These are phyloP conservation scores for Pseudomugil gertrudae DNA, from an alignment of 2,797 vertebrate genomes.

Conservation along the genomic window DNA sequence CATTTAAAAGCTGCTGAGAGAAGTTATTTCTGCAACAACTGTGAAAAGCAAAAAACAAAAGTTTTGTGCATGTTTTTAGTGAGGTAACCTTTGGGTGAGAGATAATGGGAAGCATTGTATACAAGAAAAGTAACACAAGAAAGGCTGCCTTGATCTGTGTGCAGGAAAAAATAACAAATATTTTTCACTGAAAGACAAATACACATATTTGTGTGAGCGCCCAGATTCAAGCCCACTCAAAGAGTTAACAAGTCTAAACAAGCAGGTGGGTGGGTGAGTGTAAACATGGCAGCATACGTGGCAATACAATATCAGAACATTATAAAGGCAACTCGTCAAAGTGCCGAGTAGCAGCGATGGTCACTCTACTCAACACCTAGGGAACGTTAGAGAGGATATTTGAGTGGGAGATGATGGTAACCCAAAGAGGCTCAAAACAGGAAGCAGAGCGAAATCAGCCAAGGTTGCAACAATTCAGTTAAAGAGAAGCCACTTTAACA, in stretches of 20 bases:
- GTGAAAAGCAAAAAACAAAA: not conserved
- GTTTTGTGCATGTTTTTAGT: conserved; percentile 16
- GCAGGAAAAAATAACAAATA: conserved; percentile 15
- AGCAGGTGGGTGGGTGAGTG: conserved; percentile 38
- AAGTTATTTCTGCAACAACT: conserved; percentile 4
- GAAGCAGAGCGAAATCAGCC: conserved; percentile 21
- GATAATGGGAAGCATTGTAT: conserved; percentile 6
- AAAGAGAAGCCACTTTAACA: conserved; percentile 21
- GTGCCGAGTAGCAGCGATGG: conserved; percentile 21
- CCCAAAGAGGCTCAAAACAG: conserved; percentile 16
- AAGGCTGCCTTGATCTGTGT: conserved; percentile 7
- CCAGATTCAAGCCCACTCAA: conserved; percentile 27
- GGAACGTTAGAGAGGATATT: conserved; percentile 31
- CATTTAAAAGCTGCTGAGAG: not conserved
- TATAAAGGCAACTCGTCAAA: conserved; percentile 32
- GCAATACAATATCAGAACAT: conserved; percentile 24
- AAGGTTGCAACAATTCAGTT: conserved; percentile 26
- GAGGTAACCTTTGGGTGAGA: not conserved
- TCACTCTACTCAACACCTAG: conserved; percentile 30
- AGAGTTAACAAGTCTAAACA: conserved; percentile 38
- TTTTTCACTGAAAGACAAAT: not conserved
- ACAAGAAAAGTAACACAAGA: not conserved
- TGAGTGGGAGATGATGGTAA: conserved; percentile 50
- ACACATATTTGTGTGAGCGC: conserved; percentile 12
- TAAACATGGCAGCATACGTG: conserved; percentile 43